Conservation (phyloP, 2,888 invertebrate genomes). For the Lottia gigantea region DNA sequence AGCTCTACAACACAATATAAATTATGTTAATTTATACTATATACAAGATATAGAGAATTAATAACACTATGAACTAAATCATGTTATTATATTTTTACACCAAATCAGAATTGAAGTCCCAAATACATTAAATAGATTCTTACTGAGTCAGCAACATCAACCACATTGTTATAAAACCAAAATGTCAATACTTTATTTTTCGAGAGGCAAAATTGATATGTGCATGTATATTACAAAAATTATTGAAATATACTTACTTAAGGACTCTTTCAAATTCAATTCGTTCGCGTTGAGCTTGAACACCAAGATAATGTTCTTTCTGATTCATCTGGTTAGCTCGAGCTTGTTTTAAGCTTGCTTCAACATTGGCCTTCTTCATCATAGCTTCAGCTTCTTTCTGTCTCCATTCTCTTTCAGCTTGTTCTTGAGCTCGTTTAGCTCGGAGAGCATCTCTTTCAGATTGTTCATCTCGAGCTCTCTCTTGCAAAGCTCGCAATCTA, state of each 20-base stretch:
- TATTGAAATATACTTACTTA: constrained; percentile 41
- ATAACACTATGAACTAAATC: too few species aligned
- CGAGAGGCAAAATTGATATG: too few species aligned
- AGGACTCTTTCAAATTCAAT: constrained; percentile 68
- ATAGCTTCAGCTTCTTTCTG: constrained; percentile 64
- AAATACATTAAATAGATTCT: too few species aligned
- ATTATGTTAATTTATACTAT: too few species aligned
- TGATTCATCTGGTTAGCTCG: constrained; percentile 65
- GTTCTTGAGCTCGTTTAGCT: constrained; percentile 67
- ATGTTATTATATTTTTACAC: too few species aligned
- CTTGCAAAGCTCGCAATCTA: constrained; percentile 64
- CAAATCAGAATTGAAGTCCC: too few species aligned
- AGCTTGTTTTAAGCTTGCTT: constrained; percentile 63
- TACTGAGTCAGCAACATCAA: background rate
- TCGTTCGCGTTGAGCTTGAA: constrained; percentile 67
- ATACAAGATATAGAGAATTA: too few species aligned
- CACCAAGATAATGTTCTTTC: constrained; percentile 68
- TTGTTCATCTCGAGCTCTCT: constrained; percentile 66
- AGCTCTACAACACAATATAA: constrained; percentile 49
- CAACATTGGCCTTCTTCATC: constrained; percentile 62
- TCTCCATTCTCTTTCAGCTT: constrained; percentile 68
- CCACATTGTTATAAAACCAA: too few species aligned
- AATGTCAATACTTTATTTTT: too few species aligned
- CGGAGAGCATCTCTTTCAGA: constrained; percentile 66
- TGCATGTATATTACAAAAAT: too few species aligned